Evolutionary conservation across 2,797 vertebrate species (phyloP).

Genomic region (Cyprinella venusta): DNA sequence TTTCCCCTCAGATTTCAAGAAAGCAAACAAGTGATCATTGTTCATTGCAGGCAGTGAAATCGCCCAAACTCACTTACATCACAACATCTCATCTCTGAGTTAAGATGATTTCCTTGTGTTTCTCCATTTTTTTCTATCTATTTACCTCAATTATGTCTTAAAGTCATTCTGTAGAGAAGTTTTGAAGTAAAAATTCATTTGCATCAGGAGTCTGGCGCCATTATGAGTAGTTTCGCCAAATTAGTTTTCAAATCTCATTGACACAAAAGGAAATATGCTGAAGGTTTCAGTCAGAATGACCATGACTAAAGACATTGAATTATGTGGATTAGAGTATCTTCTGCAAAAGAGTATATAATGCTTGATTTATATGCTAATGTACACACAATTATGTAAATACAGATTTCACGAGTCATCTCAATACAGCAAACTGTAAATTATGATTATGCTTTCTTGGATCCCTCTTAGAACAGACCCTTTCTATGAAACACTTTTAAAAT

Average conservation of each 20-base stretch:
- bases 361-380: constrained; percentile 78
- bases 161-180: constrained; percentile 40
- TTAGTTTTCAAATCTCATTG: constrained; percentile 54
- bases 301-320: constrained; percentile 73
- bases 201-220: constrained; percentile 56
- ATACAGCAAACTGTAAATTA: constrained; percentile 65
- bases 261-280: constrained; percentile 62
- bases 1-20: background rate
- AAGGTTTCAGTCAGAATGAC: constrained; percentile 69
- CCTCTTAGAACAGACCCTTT: constrained; percentile 45
- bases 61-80: background rate
- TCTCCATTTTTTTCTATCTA: background rate
- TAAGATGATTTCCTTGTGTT: background rate
- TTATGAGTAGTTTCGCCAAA: constrained; percentile 62
- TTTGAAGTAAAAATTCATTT: constrained; percentile 47
- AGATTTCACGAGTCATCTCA: constrained; percentile 63
- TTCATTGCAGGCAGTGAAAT: constrained; percentile 2
- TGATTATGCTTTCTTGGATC: constrained; percentile 56
- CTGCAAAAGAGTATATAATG: constrained; percentile 67
- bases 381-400: constrained; percentile 77
- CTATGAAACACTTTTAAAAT: background rate
- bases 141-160: background rate
- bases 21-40: constrained; percentile 7
- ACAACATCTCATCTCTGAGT: background rate
- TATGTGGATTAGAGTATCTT: constrained; percentile 72